These are phyloP conservation scores for Eupeodes latifasciatus DNA, from an alignment of 2,888 invertebrate species.

Conservation along the genomic window DNA sequence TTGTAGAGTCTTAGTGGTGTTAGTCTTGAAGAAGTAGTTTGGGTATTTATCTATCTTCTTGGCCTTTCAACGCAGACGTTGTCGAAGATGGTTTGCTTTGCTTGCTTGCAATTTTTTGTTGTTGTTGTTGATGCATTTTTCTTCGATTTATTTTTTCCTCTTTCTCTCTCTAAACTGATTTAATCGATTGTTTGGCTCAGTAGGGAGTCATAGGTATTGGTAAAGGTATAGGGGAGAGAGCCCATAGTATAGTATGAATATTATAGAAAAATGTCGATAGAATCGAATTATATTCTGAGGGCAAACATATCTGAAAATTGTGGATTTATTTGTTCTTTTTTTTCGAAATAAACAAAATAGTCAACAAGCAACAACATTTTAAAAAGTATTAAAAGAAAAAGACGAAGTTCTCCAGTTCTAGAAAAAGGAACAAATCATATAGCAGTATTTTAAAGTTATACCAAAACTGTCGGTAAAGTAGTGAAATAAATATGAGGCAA, in stretches of 20 bases:
- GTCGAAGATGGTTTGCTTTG: slow-evolving; percentile 48
- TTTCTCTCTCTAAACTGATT: slow-evolving; percentile 15
- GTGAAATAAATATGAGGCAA: too few relatives aligned
- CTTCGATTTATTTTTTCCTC: slow-evolving; percentile 4
- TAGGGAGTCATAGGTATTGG: slow-evolving; percentile 47
- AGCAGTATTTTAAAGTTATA: too few relatives aligned
- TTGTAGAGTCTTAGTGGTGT: slow-evolving; percentile 26
- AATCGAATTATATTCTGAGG: slow-evolving; percentile 43
- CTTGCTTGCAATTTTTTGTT: slow-evolving; percentile 27
- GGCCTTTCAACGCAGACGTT: slow-evolving; percentile 71
- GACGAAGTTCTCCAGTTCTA: too few relatives aligned
- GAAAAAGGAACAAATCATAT: too few relatives aligned
- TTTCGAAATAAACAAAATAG: too few relatives aligned
- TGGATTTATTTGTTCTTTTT: too few relatives aligned
- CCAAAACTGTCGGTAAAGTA: too few relatives aligned
- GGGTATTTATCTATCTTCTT: slow-evolving; percentile 72
- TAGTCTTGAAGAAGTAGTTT: slow-evolving; percentile 53
- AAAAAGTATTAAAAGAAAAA: too few relatives aligned
- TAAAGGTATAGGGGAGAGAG: slow-evolving; percentile 18
- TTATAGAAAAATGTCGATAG: slow-evolving; percentile 40
- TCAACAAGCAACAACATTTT: too few relatives aligned
- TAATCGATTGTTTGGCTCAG: slow-evolving; percentile 64
- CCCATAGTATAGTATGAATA: slow-evolving; percentile 13
- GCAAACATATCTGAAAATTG: neutral
- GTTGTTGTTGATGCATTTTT: slow-evolving; percentile 47